Base-by-base conservation (phyloP, 2,888 invertebrate species). In the Epistrophe grossulariae region DNA sequence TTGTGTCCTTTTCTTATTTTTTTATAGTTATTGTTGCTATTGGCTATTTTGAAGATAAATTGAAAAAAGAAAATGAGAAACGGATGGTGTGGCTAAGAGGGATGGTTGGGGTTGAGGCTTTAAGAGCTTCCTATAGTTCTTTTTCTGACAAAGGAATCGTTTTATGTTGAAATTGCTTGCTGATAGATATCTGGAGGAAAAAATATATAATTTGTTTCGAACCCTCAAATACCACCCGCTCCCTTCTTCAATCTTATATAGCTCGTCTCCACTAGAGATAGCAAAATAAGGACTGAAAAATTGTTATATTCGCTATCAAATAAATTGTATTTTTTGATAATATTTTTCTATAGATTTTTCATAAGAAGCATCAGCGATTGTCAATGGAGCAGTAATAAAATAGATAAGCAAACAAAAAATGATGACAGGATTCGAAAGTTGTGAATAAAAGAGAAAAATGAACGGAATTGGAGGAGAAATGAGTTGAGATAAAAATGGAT, bases 121-220 rank as follows among this genome's bases (percentile, higher is more conserved):
- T 48, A 38, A 35, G 50, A 68, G 66, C 48, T 50, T 50, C 35
- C 19, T 73, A 55, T 64, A 45, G 79, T 64, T 78, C 19, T 45
- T 38, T n/a, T 68, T 40, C 31, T 35, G 50, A 85, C 85, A 85
- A 85, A 85, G 48, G 81, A 74, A 78, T 78, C 78, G 52, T 80
- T 85, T 85, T 78, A 82, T 85, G 81, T 78, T 68, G 64, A 82
- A 68, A 78, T 85, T 85, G 81, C 73, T 82, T 82, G 79, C 79
- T 87, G 85, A 87, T 82, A 74, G 82, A 87, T 82, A 81, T 78
- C 81, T 82, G 43, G 43, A 77, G 71, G 73, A 72, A 66, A 77
- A 81, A 81, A 50, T 6, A 64, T 84, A 68, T 66, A 85, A 78
- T 78, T 73, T 81, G 62, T 68, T 48, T 68, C 38, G 35, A 0